Evolutionary conservation across 2,797 vertebrate species (phyloP).

Genomic region (Myripristis jacobus): DNA sequence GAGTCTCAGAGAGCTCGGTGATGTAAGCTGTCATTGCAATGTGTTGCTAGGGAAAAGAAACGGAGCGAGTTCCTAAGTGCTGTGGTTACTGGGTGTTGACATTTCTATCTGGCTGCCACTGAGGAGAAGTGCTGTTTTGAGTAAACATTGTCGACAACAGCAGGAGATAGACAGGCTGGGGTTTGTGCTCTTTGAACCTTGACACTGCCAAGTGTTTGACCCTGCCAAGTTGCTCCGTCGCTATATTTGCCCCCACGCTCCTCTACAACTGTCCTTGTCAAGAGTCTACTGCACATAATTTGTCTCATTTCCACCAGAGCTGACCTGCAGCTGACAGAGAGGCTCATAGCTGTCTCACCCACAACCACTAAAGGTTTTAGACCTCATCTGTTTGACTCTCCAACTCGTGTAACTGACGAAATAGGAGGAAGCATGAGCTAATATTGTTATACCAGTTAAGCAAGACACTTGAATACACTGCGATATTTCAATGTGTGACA

Average conservation of each 20-base stretch:
- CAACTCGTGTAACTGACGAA: neutral
- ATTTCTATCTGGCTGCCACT: slow-evolving; percentile 56
- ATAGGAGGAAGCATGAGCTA: neutral
- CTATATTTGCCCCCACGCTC: slow-evolving; percentile 20
- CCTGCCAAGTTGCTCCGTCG: slow-evolving; percentile 32
- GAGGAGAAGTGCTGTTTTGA: slow-evolving; percentile 49
- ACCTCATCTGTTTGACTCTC: neutral
- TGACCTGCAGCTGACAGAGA: slow-evolving; percentile 26
- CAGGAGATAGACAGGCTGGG: slow-evolving; percentile 27
- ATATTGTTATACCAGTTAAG: neutral
- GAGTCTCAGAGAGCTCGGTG: slow-evolving; percentile 28
- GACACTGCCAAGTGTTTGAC: slow-evolving; percentile 34
- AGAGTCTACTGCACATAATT: slow-evolving; percentile 27
- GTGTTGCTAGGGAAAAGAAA: slow-evolving; percentile 66
- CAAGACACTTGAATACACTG: neutral
- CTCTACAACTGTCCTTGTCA: slow-evolving; percentile 30
- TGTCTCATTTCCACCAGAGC: slow-evolving; percentile 19
- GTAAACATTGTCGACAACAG: slow-evolving; percentile 57
- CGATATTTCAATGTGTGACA: no score
- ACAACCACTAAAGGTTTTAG: neutral
- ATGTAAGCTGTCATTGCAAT: slow-evolving; percentile 62
- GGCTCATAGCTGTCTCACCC: neutral
- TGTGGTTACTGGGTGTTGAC: slow-evolving; percentile 55
- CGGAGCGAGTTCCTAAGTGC: slow-evolving; percentile 39
- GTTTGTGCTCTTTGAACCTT: slow-evolving; percentile 47